Conservation (phyloP, 2,888 invertebrate genomes). For the Coenonympha glycerion region DNA sequence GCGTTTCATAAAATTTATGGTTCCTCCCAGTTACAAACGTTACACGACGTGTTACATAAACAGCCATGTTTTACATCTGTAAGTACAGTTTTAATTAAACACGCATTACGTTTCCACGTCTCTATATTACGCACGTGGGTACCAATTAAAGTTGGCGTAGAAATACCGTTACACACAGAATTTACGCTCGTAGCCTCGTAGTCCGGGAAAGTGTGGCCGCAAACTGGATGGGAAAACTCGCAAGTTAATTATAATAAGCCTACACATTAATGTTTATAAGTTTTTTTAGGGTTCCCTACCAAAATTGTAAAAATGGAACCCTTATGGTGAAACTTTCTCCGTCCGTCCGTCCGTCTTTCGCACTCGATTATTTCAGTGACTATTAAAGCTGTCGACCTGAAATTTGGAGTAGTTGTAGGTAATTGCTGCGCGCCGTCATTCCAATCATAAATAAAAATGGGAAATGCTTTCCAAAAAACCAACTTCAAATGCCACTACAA, state of each 20-base stretch:
- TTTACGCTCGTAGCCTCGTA: conserved; percentile 3
- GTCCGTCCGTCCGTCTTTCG: too few species aligned
- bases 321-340: too few species aligned
- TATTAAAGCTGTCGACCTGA: too few species aligned
- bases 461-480: too few species aligned
- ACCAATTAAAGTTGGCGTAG: conserved; percentile 12
- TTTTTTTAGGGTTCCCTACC: too few species aligned
- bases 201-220: conserved; percentile 1
- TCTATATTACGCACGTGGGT: conserved; percentile 3
- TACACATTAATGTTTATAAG: background rate
- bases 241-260: conserved; percentile 7
- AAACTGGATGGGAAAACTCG: background rate
- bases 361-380: too few species aligned
- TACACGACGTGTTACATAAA: conserved; percentile 1
- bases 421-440: too few species aligned
- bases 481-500: too few species aligned
- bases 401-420: too few species aligned
- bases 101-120: conserved; percentile 2
- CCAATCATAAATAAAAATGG: too few species aligned
- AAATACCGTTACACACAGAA: conserved; percentile 1
- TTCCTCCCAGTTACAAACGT: background rate
- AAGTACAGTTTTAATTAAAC: conserved; percentile 10
- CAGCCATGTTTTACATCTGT: background rate
- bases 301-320: too few species aligned
- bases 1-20: background rate